Evolutionary conservation across 1,140 invertebrate genomes (phyloP), one percentile per base, ranked within the genome.

Genomic region (Apis florea): DNA sequence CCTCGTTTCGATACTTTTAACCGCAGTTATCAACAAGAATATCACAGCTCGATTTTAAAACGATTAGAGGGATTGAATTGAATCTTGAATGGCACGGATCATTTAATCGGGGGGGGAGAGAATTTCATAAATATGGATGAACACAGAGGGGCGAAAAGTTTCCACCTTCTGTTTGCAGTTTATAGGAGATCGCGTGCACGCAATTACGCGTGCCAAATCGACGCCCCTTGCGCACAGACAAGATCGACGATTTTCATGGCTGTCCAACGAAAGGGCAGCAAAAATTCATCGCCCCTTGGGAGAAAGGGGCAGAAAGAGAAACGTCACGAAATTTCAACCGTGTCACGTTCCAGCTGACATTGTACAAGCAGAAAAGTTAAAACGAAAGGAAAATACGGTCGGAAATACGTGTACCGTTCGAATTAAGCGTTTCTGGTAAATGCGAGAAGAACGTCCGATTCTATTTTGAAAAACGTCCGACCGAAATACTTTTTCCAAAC

Each of bases 201-300:
- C 47, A 67, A 77, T 77, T 67, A 67, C 74, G 13, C 5, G 21
- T 49, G 47, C 13, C 40, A 24, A 78, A 78, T 54, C 75, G 31
- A 47, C 26, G 61, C 68, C 15, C 31, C 31, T 40, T 40, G 2
- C 31, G 58, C 31, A 47, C 5, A 10, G n/a, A 2, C 31, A 31
- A 21, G 31, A 49, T 61, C 76, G 47, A 47, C 69, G 67, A 70
- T 78, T 72, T 72, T 54, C 58, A 64, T 53, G 69, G 59, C 59
- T 79, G 31, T 79, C 58, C 66, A 71, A 71, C 71, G 54, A 61
- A 79, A 59, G n/a, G 6, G 3, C 2, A 24, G n/a, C 21, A 59
- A 31, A 31, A 73, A 73, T 63, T 47, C n/a, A 40, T 54, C 11
- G 17, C n/a, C 40, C 15, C 5, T 19, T 0, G 58, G 15, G 24